phyloP scores from a whole-genome alignment of 2,888 invertebrate genomes.

The Euphydryas editha region DNA sequence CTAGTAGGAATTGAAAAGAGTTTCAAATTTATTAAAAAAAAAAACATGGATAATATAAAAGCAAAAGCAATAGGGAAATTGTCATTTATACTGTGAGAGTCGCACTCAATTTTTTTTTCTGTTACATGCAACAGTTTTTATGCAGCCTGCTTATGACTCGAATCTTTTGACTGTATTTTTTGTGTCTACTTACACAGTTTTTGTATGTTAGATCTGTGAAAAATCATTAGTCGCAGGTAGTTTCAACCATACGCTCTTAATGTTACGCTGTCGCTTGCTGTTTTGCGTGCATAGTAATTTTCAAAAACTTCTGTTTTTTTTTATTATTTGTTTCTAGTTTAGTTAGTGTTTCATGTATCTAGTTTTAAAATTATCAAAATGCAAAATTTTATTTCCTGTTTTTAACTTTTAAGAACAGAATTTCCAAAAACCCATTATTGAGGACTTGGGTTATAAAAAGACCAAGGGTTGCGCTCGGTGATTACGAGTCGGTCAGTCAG shows the following conservation, averaged over 20 bases:
- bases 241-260: not conserved
- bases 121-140: not conserved
- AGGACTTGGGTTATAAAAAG: too few species aligned
- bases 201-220: constrained; percentile 11
- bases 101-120: not conserved
- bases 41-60: too few species aligned
- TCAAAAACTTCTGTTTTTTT: not conserved
- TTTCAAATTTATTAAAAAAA: too few species aligned
- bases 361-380: too few species aligned
- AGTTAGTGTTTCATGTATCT: too few species aligned
- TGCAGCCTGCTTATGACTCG: constrained; percentile 3
- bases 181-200: constrained; percentile 12
- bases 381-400: too few species aligned
- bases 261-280: not conserved
- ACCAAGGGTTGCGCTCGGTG: too few species aligned
- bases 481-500: too few species aligned
- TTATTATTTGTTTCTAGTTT: too few species aligned
- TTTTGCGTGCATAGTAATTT: not conserved
- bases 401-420: too few species aligned
- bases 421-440: too few species aligned
- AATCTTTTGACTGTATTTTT: constrained; percentile 23
- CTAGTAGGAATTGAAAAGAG: too few species aligned
- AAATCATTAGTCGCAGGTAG: constrained; percentile 31
- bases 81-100: not conserved
- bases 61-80: constrained; percentile 20